These are phyloP conservation scores for Columba guinea DNA, from an alignment of 2,797 vertebrate genomes.

Conservation along the genomic window DNA sequence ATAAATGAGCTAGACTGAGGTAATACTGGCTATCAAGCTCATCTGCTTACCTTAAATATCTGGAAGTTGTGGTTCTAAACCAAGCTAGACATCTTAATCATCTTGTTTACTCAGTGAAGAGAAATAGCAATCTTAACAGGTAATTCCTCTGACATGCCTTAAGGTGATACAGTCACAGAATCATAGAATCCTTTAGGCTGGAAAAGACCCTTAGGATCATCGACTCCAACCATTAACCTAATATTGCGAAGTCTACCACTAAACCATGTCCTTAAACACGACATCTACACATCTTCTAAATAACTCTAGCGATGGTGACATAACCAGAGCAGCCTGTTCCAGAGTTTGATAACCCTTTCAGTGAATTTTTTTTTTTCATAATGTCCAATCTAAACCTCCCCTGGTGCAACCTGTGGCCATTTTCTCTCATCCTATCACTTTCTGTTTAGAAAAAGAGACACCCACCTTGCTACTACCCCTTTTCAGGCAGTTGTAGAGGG, in stretches of 20 bases:
- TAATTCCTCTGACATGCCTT: neutral
- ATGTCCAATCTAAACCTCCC: neutral
- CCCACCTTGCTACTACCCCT: neutral
- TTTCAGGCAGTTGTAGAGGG: neutral
- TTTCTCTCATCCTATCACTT: neutral
- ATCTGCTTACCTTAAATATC: neutral
- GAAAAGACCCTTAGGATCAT: neutral
- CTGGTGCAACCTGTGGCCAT: neutral
- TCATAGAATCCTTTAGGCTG: neutral
- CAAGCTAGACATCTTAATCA: neutral
- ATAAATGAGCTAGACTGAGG: neutral
- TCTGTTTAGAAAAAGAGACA: neutral
- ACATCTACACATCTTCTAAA: neutral
- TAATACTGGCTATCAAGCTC: neutral
- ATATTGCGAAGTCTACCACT: neutral
- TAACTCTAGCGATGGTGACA: neutral
- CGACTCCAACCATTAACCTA: neutral
- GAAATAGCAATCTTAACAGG: rapidly evolving
- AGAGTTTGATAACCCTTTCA: neutral
- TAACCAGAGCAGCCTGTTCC: neutral
- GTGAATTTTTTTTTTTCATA: neutral
- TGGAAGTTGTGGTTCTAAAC: neutral
- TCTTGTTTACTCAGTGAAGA: neutral
- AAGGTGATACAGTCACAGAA: neutral
- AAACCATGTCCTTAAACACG: neutral